A percentile compares a stretch with the other conserved stretches of the same genome.
Conservation (phyloP, 2,888 invertebrate species). For the Conistra vaccinii region DNA sequence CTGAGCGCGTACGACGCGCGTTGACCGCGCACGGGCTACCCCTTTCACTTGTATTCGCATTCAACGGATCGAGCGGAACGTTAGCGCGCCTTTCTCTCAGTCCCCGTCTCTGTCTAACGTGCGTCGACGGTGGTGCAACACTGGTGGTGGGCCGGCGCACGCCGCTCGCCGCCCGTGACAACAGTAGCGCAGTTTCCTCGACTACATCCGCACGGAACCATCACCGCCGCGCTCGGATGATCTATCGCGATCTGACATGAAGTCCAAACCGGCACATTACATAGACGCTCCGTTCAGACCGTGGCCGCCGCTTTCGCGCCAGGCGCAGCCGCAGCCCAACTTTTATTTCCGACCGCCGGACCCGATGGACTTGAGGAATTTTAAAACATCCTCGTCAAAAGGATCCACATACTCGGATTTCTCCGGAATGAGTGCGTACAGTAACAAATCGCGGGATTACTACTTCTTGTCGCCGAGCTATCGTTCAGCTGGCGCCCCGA, state of each 20-base stretch:
- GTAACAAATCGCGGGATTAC: constrained; percentile 87
- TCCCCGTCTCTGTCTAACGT: constrained; percentile 88
- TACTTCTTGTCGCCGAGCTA: constrained; percentile 94
- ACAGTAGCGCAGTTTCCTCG: constrained; percentile 87
- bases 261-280: constrained; percentile 91
- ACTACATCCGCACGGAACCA: constrained; percentile 87
- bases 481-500: constrained; percentile 92
- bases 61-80: constrained; percentile 87
- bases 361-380: constrained; percentile 88
- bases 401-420: constrained; percentile 88
- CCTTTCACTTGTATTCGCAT: constrained; percentile 89
- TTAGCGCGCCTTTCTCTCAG: constrained; percentile 88
- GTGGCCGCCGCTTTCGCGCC: constrained; percentile 92
- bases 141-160: constrained; percentile 83
- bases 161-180: constrained; percentile 80
- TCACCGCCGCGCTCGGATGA: constrained; percentile 84
- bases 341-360: constrained; percentile 89
- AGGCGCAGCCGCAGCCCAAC: constrained; percentile 87
- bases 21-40: constrained; percentile 87
- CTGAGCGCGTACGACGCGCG: constrained; percentile 78
- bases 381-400: constrained; percentile 85
- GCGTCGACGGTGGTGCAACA: constrained; percentile 77
- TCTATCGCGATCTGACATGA: constrained; percentile 91
- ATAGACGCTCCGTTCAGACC: constrained; percentile 90
- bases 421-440: constrained; percentile 88